Base-by-base conservation (phyloP, 2,888 invertebrate genomes). In the Idaea dimidiata region DNA sequence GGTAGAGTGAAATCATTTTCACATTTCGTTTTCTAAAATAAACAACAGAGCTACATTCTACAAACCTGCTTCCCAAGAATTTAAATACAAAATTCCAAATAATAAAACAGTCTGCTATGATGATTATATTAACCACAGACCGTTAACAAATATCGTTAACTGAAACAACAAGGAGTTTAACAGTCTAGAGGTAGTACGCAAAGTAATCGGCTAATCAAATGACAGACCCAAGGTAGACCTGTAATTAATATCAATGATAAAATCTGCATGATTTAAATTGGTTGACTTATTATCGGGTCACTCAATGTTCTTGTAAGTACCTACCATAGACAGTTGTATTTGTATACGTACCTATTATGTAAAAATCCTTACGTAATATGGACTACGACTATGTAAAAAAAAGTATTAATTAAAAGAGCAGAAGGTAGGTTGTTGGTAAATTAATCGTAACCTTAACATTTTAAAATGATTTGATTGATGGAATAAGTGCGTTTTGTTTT, bases 31-130 rank as follows among this genome's bases (percentile, higher is more conserved):
- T 43, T 43, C 43, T 43, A 33, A 6, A 32, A 32, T 32, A 32
- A 32, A 43, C 43, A 43, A 43, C 43, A 67, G 63, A 66, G 66
- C 60, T 65, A 64, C 33, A 66, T 65, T 66, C 56, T 65, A 57
- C 71, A 68, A 73, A 75, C 71, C 70, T 68, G 74, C 74, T 77
- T 71, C 69, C 66, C n/a, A n/a, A 66, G 73, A 72, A 54, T 62
- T 61, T 60, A 59, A 65, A 59, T 60, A 71, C 60, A 62, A 62
- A 62, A 61, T 65, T 57, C 62, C 62, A 24, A 24, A 43, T 43
- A 43, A 43, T 43, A 43, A 43, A 43, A 24, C 24, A 24, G 24
- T 69, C 73, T 60, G 71, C 72, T 72, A 75, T 72, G 72, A 67
- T 73, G 72, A 76, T 75, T 62, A 63, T 57, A 55, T 61, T 61